Percentiles rank a stretch among this genome's conserved stretches.
These are phyloP conservation scores for Pollimyrus isidori DNA, from an alignment of 2,113 vertebrate species.

Conservation along the genomic window DNA sequence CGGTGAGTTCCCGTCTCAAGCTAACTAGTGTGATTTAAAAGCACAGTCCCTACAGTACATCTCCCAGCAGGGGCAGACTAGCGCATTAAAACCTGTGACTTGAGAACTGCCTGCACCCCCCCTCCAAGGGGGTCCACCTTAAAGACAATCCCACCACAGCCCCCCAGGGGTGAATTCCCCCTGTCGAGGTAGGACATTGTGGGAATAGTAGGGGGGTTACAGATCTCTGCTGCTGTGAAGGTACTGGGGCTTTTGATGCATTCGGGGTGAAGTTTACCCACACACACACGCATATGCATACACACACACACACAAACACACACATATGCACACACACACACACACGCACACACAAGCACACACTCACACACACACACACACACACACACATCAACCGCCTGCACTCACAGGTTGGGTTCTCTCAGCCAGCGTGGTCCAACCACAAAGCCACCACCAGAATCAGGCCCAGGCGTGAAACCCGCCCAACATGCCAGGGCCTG, in stretches of 20 bases:
- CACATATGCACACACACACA: neutral
- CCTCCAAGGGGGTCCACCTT: neutral
- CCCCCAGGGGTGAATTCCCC: neutral
- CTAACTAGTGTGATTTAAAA: neutral
- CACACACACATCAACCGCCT: neutral
- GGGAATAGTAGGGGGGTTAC: neutral
- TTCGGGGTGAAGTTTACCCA: neutral
- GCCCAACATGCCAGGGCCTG: neutral
- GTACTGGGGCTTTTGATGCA: neutral
- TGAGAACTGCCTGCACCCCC: neutral
- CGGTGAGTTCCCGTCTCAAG: neutral
- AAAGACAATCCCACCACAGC: neutral
- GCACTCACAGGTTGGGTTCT: constrained; percentile 29
- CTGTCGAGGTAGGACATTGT: neutral
- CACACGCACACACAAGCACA: neutral
- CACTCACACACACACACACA: neutral
- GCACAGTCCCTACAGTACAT: neutral
- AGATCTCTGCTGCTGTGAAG: neutral
- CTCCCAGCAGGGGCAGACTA: neutral
- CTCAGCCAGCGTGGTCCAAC: neutral
- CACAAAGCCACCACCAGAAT: neutral
- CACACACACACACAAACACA: neutral
- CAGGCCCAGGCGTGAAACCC: neutral
- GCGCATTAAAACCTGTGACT: neutral
- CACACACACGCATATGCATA: neutral